Evolutionary conservation across 2,797 vertebrate species (phyloP).

Genomic region (Enteromius argenteus): DNA sequence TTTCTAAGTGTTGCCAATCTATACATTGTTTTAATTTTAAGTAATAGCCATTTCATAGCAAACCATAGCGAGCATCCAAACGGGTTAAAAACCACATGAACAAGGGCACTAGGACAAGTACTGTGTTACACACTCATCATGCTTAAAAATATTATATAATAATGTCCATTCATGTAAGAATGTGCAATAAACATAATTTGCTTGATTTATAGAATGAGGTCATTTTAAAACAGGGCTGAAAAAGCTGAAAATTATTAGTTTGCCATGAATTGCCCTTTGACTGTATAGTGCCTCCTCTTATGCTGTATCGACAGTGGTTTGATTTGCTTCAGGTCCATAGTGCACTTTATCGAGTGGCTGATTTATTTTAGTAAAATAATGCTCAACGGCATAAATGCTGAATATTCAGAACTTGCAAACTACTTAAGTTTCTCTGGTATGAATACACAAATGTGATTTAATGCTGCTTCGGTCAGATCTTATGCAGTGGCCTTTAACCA

Average conservation of each 20-base stretch:
- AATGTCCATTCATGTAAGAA: background rate
- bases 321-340: conserved; percentile 45
- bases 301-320: conserved; percentile 42
- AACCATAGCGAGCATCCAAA: background rate
- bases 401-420: conserved; percentile 15
- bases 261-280: conserved; percentile 34
- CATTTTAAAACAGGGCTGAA: background rate
- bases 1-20: background rate
- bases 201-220: conserved; percentile 32
- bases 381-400: background rate
- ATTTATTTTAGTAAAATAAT: conserved; percentile 28
- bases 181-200: conserved; percentile 20
- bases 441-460: background rate
- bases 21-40: background rate
- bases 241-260: conserved; percentile 3
- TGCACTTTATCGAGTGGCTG: conserved; percentile 27
- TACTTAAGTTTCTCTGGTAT: background rate
- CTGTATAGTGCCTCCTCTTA: background rate
- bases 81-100: background rate
- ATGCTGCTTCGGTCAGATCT: background rate
- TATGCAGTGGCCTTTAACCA: conserved; percentile 30
- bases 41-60: background rate
- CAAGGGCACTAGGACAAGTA: background rate
- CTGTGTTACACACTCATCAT: background rate
- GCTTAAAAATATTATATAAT: background rate